A percentile compares a stretch with the other conserved stretches of the same genome.
These are phyloP conservation scores for Ceratosolen solmsi DNA, from an alignment of 1,140 invertebrate genomes.

Conservation along the genomic window DNA sequence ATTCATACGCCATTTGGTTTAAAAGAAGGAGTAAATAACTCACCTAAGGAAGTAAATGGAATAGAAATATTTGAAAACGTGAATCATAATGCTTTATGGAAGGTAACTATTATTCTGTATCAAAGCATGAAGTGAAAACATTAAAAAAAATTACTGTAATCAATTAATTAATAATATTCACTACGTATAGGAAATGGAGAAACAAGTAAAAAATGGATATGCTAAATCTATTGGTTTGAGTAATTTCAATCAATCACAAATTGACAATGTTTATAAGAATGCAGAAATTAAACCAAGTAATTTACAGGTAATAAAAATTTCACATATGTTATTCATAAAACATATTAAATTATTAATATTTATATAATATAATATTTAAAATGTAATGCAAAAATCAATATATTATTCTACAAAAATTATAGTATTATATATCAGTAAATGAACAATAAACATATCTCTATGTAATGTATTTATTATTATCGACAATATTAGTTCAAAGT, in stretches of 20 bases:
- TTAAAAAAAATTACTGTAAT: too few relatives aligned
- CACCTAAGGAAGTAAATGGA: conserved; percentile 75
- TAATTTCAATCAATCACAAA: conserved; percentile 84
- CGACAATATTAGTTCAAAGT: too few relatives aligned
- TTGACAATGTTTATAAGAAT: conserved; percentile 78
- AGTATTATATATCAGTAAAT: too few relatives aligned
- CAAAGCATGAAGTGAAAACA: too few relatives aligned
- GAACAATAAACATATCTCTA: too few relatives aligned
- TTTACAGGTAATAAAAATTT: conserved; percentile 75
- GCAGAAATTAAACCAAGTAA: conserved; percentile 80
- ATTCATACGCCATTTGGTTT: conserved; percentile 81
- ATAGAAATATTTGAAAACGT: conserved; percentile 79
- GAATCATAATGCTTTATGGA: conserved; percentile 81
- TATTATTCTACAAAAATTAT: too few relatives aligned
- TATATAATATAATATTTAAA: too few relatives aligned
- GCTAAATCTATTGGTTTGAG: conserved; percentile 83
- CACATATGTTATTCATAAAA: not conserved
- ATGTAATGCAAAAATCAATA: too few relatives aligned
- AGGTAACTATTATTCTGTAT: conserved; percentile 62
- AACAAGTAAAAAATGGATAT: conserved; percentile 78
- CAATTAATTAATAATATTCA: not conserved
- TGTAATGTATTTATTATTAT: too few relatives aligned
- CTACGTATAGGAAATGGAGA: conserved; percentile 80
- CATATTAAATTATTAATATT: not conserved
- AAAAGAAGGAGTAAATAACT: conserved; percentile 72